Evolutionary conservation across 2,888 invertebrate species (phyloP), one percentile per base, ranked within the genome.

Genomic region (Spisula subtruncata): DNA sequence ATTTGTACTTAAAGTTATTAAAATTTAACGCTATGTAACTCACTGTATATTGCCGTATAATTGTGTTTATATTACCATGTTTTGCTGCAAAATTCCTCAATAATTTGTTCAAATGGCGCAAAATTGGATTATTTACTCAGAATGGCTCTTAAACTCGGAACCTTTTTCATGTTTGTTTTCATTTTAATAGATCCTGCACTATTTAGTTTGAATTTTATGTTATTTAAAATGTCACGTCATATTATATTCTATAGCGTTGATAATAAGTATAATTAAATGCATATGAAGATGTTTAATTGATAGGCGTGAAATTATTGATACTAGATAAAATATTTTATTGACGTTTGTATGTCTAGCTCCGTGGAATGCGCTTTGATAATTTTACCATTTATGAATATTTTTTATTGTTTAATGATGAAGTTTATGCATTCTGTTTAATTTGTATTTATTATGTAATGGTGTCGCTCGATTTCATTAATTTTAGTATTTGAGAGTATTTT

Each of bases 121-220:
- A 71, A 71, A 71, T 71, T 2, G 32, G 71, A 71, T 32, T 71
- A 71, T 71, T 71, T 71, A 71, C n/a, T 25, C 60, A n/a, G 20
- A 51, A 60, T n/a, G 60, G 25, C 25, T 18, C 5, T 60, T 60
- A 60, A 60, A 60, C 60, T 25, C 25, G n/a, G 1, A 41, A 41
- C 41, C 41, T 60, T 8, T 60, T 2, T 60, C 20, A 14, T 60
- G 25, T 60, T n/a, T 60, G 25, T 60, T 51, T 60, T 60, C n/a
- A 20, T 60, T 25, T 60, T 60, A 60, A 60, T 54, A 60, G 20
- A 18, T 60, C 2, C 60, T 60, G 14, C 60, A 60, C n/a, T 2
- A 5, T 60, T 60, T 60, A n/a, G 60, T 60, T 60, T 60, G 25
- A 60, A 60, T 1, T 25, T 60, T n/a, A 51, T 12, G 60, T 60